phyloP scores from a whole-genome alignment of 2,113 vertebrate species.

The Dasyornis broadbenti region DNA sequence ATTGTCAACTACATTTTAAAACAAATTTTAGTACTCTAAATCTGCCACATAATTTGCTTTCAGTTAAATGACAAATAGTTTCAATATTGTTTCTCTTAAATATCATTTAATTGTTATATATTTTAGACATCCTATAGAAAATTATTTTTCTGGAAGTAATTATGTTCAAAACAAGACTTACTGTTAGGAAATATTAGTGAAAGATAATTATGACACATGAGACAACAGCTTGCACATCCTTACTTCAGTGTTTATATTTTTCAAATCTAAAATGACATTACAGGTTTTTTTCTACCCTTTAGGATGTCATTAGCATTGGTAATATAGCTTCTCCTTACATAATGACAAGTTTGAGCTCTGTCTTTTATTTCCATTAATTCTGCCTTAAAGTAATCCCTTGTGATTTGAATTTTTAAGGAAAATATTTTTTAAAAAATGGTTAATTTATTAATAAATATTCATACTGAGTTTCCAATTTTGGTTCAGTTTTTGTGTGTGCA shows the following conservation, averaged over 20 bases:
- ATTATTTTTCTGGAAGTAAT: neutral
- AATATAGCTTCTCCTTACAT: neutral
- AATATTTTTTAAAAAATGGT: too few species aligned
- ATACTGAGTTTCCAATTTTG: neutral
- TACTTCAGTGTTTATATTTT: neutral
- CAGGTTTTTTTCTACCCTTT: neutral
- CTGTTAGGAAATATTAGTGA: neutral
- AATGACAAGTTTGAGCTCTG: neutral
- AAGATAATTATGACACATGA: neutral
- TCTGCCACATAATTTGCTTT: neutral
- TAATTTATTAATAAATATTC: neutral
- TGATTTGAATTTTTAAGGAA: neutral
- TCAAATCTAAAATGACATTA: neutral
- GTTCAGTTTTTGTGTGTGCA: neutral
- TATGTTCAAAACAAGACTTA: neutral
- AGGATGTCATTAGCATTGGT: neutral
- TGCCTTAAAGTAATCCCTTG: neutral
- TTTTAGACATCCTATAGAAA: neutral
- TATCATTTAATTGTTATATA: neutral
- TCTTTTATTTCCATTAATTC: neutral
- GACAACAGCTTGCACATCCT: rapidly evolving
- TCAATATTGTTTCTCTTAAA: neutral
- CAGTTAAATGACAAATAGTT: neutral
- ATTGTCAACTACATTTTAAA: neutral
- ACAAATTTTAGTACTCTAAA: neutral